Conservation (phyloP, 2,797 vertebrate genomes). For the Coendou prehensilis region DNA sequence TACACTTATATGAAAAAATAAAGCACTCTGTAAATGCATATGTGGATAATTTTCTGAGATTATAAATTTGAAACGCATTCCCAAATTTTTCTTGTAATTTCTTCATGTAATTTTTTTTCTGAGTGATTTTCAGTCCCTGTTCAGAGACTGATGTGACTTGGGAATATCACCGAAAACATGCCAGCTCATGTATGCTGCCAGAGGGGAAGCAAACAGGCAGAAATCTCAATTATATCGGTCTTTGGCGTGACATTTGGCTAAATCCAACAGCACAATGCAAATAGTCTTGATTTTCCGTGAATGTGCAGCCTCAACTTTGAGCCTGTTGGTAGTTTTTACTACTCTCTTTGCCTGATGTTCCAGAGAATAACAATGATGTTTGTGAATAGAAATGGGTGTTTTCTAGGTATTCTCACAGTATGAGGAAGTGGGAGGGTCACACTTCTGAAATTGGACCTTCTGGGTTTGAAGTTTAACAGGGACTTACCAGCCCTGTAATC, state of each 20-base stretch:
- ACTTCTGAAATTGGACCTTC: background rate
- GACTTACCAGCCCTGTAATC: background rate
- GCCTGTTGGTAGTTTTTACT: background rate
- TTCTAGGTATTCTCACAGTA: background rate
- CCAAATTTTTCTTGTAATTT: background rate
- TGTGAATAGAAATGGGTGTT: background rate
- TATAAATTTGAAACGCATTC: background rate
- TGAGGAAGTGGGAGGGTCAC: background rate
- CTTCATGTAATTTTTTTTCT: background rate
- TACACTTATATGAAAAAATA: background rate
- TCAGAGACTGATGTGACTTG: background rate
- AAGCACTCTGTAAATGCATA: background rate
- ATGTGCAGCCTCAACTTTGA: background rate
- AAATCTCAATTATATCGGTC: constrained; percentile 57
- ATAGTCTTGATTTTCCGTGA: background rate
- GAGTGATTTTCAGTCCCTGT: constrained; percentile 45
- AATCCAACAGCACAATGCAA: constrained; percentile 60
- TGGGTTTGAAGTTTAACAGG: background rate
- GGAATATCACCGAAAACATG: constrained; percentile 25
- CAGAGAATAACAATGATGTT: background rate
- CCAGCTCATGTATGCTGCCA: background rate
- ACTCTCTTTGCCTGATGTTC: background rate
- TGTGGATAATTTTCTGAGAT: constrained; percentile 44
- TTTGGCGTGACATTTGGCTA: constrained; percentile 43
- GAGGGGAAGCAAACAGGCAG: background rate